A percentile compares a stretch with the other conserved stretches of the same genome.
These are phyloP conservation scores for Porites divaricata DNA, from an alignment of 92 coral and sea anemone species.

Conservation along the genomic window DNA sequence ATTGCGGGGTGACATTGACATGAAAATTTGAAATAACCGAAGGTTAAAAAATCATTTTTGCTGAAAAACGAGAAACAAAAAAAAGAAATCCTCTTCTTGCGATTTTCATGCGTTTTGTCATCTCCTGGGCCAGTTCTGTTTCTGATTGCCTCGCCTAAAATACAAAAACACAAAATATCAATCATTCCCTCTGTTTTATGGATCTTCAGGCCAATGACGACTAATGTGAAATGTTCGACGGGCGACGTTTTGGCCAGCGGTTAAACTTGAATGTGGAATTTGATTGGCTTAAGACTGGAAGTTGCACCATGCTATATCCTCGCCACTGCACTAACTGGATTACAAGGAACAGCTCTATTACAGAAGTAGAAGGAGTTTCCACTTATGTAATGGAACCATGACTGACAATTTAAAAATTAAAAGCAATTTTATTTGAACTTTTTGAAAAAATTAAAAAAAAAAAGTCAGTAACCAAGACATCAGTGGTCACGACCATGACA, in stretches of 20 bases:
- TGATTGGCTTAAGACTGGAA: too few relatives aligned
- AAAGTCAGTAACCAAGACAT: background rate
- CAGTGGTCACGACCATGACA: background rate
- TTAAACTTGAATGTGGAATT: too few relatives aligned
- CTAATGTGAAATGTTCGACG: too few relatives aligned
- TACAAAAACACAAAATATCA: background rate
- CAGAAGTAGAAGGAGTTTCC: too few relatives aligned
- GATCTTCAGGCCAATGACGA: background rate
- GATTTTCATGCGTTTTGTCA: background rate
- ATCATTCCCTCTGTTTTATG: background rate
- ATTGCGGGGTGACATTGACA: background rate
- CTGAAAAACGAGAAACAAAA: background rate
- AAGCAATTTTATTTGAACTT: too few relatives aligned
- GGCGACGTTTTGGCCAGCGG: too few relatives aligned
- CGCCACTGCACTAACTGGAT: too few relatives aligned
- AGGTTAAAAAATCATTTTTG: background rate
- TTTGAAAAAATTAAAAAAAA: too few relatives aligned
- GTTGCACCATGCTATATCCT: too few relatives aligned
- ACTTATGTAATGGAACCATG: too few relatives aligned
- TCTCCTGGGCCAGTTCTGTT: slow-evolving; percentile 33
- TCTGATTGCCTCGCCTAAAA: slow-evolving; percentile 19
- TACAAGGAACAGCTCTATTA: too few relatives aligned
- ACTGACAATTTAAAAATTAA: too few relatives aligned
- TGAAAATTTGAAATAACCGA: background rate
- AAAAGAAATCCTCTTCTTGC: background rate